A percentile compares a stretch with the other conserved stretches of the same genome.
phyloP scores from a whole-genome alignment of 2,888 invertebrate species.

The Meiosimyza decipiens region DNA sequence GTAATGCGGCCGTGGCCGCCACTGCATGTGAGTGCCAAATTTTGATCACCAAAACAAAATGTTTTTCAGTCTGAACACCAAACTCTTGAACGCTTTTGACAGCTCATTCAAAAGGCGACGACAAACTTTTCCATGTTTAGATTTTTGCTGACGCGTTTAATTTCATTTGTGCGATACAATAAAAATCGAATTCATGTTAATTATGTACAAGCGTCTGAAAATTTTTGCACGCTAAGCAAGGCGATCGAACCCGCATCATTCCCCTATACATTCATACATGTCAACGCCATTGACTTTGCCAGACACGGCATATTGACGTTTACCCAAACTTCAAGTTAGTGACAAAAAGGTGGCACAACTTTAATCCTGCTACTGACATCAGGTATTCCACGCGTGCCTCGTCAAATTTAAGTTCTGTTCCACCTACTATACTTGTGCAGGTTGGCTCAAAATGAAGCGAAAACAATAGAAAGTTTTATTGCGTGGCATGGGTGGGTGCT shows the following conservation, averaged over 20 bases:
- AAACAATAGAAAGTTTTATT: background rate
- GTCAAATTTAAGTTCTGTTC: background rate
- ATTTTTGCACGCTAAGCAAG: conserved; percentile 10
- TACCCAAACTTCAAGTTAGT: conserved; percentile 16
- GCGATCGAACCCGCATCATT: background rate
- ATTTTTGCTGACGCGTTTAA: background rate
- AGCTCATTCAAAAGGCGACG: conserved; percentile 35
- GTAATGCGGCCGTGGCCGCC: too few relatives aligned
- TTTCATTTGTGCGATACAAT: background rate
- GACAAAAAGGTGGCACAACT: conserved; percentile 30
- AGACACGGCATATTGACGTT: conserved; percentile 4
- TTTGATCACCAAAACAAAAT: conserved; percentile 20
- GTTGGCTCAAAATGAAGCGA: too few relatives aligned
- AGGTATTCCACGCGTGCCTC: conserved; percentile 35
- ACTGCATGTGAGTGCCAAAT: conserved; percentile 24
- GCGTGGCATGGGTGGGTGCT: background rate
- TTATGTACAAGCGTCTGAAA: conserved; percentile 31
- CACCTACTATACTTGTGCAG: too few relatives aligned
- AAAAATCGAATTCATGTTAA: conserved; percentile 18
- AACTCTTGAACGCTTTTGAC: conserved; percentile 31
- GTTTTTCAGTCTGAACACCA: conserved; percentile 9
- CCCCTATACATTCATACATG: background rate
- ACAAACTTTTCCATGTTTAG: background rate
- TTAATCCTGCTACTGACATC: conserved; percentile 41
- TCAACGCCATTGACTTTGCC: background rate